A percentile compares a stretch with the other conserved stretches of the same genome.
Evolutionary conservation across 2,888 invertebrate genomes (phyloP).

Genomic region (Eupithecia subfuscata): DNA sequence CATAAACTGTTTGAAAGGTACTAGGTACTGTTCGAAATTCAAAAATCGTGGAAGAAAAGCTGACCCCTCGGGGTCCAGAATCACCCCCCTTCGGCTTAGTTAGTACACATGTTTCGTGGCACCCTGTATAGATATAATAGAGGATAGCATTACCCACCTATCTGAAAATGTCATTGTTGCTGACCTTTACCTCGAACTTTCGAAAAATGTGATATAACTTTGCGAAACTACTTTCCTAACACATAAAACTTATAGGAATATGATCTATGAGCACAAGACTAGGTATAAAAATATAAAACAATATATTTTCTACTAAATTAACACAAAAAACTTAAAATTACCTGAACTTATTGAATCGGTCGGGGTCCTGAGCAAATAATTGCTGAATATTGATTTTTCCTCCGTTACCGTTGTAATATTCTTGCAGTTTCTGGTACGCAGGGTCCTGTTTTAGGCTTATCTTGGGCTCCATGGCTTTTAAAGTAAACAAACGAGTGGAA

Average conservation of each 20-base stretch:
- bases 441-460: conserved; percentile 82
- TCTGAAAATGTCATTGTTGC: conserved; percentile 31
- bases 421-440: conserved; percentile 89
- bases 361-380: conserved; percentile 91
- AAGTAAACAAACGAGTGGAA: conserved; percentile 51
- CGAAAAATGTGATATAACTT: conserved; percentile 47
- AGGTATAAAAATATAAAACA: not conserved
- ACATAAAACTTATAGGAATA: not conserved
- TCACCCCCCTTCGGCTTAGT: too few species aligned
- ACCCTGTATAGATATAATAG: too few species aligned
- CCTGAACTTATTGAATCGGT: conserved; percentile 96
- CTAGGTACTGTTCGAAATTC: too few species aligned
- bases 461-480: conserved; percentile 75
- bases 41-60: too few species aligned
- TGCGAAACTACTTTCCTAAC: conserved; percentile 7
- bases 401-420: conserved; percentile 88
- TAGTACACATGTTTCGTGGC: too few species aligned
- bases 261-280: not conserved
- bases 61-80: too few species aligned
- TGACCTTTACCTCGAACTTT: conserved; percentile 64
- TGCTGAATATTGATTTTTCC: conserved; percentile 91
- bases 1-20: too few species aligned
- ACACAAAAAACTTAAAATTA: conserved; percentile 64
- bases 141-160: not conserved
- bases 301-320: conserved; percentile 13